Evolutionary conservation across 2,797 vertebrate species (phyloP).

Genomic region (Ptychobarbus kaznakovi): DNA sequence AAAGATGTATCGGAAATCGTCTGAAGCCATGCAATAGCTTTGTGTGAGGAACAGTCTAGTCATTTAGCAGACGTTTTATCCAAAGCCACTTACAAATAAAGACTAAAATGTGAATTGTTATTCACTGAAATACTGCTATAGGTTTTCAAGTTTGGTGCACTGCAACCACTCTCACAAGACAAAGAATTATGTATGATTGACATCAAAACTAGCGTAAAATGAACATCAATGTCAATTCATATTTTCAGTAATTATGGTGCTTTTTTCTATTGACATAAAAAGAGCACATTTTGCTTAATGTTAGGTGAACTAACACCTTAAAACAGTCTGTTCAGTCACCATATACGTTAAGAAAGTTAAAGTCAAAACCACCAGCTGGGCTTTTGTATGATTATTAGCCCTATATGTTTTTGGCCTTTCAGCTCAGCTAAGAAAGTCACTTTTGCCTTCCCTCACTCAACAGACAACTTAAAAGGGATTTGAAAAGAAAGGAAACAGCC

Average conservation of each 20-base stretch:
- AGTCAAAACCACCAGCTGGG: slow-evolving; percentile 22
- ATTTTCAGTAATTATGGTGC: not conserved
- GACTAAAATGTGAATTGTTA: not conserved
- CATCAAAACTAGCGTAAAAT: not conserved
- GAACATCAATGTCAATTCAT: not conserved
- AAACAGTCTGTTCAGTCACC: not conserved
- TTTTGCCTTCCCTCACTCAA: slow-evolving; percentile 57
- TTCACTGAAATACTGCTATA: not conserved
- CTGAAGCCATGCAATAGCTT: not conserved
- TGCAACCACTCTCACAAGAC: not conserved
- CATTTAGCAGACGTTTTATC: no score
- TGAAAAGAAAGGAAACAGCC: slow-evolving; percentile 50
- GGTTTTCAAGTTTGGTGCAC: no score
- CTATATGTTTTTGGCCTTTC: slow-evolving; percentile 62
- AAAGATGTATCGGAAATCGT: not conserved
- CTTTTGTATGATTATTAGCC: slow-evolving; percentile 48
- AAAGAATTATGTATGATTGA: not conserved
- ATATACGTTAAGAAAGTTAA: not conserved
- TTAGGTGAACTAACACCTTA: not conserved
- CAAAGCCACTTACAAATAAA: not conserved
- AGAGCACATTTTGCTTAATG: not conserved
- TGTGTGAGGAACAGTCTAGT: not conserved
- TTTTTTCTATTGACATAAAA: not conserved
- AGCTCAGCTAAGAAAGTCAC: slow-evolving; percentile 53
- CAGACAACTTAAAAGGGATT: slow-evolving; percentile 55